Conservation (phyloP, 2,888 invertebrate species). For the Dinocampus coccinellae region DNA sequence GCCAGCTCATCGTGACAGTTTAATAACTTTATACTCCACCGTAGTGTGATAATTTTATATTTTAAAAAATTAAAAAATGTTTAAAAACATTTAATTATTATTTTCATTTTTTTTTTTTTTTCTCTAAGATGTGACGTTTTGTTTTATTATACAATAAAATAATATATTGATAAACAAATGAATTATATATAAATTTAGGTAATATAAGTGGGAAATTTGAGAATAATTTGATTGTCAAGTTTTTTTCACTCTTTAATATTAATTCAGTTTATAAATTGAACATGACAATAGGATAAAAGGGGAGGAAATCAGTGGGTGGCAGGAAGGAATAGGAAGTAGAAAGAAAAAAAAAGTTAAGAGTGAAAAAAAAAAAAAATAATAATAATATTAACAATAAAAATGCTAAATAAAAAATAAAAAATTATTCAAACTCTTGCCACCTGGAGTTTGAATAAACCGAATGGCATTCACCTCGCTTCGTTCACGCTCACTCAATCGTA, state of each 20-base stretch:
- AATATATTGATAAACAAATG: background rate
- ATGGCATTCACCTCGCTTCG: conserved; percentile 30
- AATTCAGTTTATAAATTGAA: too few species aligned
- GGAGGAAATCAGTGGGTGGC: too few species aligned
- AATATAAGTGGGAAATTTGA: background rate
- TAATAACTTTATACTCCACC: conserved; percentile 7
- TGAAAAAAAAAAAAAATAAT: background rate
- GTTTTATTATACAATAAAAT: background rate
- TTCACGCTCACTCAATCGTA: conserved; percentile 34
- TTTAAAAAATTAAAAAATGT: too few species aligned
- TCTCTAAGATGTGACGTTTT: background rate
- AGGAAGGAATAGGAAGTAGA: background rate
- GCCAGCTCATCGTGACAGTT: conserved; percentile 7
- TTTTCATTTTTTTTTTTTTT: background rate
- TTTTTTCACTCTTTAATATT: too few species aligned
- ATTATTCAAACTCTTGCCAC: conserved; percentile 11
- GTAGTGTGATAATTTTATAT: too few species aligned
- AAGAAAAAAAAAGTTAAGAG: background rate
- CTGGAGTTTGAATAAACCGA: conserved; percentile 33
- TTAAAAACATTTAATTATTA: background rate
- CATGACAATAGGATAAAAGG: too few species aligned
- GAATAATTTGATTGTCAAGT: too few species aligned
- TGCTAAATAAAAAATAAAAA: conserved; percentile 2
- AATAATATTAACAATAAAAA: conserved; percentile 4
- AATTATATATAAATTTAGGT: background rate